phyloP scores from a whole-genome alignment of 2,888 invertebrate species.

The Cheilosia impressa region DNA sequence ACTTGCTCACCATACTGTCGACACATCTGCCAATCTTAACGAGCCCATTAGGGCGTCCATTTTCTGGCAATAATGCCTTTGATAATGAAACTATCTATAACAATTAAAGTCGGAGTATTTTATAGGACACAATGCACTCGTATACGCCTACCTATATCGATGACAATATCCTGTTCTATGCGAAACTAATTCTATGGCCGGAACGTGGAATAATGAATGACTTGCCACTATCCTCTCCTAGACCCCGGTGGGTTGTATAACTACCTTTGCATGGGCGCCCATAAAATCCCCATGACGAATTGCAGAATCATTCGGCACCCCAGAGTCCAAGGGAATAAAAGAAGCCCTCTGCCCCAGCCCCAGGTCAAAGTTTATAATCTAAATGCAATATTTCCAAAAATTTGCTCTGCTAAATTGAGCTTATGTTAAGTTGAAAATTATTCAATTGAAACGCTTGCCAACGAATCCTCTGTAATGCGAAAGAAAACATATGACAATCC shows the following conservation, averaged over 20 bases:
- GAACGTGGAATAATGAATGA: neutral
- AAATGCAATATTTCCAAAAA: neutral
- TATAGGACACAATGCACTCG: neutral
- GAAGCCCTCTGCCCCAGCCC: neutral
- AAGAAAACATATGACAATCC: slow-evolving; percentile 37
- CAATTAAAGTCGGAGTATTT: neutral
- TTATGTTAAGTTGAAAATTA: slow-evolving; percentile 50
- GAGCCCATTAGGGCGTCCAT: neutral
- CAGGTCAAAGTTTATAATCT: no score
- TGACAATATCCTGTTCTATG: neutral
- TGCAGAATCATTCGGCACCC: slow-evolving; percentile 21
- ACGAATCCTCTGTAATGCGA: neutral
- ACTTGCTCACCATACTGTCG: no score
- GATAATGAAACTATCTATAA: neutral
- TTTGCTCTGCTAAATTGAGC: slow-evolving; percentile 25
- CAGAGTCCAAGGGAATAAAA: slow-evolving; percentile 32
- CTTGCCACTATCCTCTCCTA: neutral
- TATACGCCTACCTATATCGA: neutral
- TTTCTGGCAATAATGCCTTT: neutral
- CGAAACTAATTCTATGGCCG: neutral
- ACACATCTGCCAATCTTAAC: no score
- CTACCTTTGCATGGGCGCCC: slow-evolving; percentile 13
- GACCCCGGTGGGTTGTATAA: neutral
- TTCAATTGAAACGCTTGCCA: slow-evolving; percentile 57
- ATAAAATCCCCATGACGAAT: slow-evolving; percentile 5